A percentile compares a stretch with the other conserved stretches of the same genome.
phyloP scores from a whole-genome alignment of 1,140 invertebrate genomes.

The Zeugodacus cucurbitae region DNA sequence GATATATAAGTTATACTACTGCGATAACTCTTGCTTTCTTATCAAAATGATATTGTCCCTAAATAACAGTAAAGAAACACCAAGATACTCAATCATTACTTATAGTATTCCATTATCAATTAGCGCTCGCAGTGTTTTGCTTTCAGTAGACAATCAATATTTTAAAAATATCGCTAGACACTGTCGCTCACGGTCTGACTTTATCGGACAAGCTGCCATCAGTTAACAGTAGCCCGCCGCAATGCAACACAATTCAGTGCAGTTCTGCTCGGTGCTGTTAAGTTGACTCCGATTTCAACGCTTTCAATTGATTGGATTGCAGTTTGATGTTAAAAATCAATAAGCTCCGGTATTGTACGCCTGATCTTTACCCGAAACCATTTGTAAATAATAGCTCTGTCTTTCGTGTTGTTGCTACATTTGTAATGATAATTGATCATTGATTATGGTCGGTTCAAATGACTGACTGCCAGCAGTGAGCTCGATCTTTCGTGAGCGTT shows the following conservation, averaged over 20 bases:
- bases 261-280: not conserved
- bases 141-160: not conserved
- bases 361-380: not conserved
- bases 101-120: no score
- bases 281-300: not conserved
- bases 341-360: not conserved
- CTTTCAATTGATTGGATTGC: not conserved
- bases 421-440: slow-evolving; percentile 29
- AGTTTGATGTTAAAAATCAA: not conserved
- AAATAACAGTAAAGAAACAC: no score
- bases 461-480: not conserved
- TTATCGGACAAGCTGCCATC: slow-evolving; percentile 18
- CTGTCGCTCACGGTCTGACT: not conserved
- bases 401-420: not conserved
- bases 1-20: no score
- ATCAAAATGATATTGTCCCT: no score
- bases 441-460: slow-evolving; percentile 17
- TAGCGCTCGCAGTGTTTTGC: not conserved
- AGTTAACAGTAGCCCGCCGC: not conserved
- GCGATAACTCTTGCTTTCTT: no score
- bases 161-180: not conserved
- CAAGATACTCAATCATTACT: no score
- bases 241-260: not conserved
- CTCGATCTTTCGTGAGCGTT: not conserved
- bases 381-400: not conserved